Evolutionary conservation across 2,888 invertebrate genomes (phyloP), one percentile per base, ranked within the genome.

Genomic region (Amphipoea lucens): DNA sequence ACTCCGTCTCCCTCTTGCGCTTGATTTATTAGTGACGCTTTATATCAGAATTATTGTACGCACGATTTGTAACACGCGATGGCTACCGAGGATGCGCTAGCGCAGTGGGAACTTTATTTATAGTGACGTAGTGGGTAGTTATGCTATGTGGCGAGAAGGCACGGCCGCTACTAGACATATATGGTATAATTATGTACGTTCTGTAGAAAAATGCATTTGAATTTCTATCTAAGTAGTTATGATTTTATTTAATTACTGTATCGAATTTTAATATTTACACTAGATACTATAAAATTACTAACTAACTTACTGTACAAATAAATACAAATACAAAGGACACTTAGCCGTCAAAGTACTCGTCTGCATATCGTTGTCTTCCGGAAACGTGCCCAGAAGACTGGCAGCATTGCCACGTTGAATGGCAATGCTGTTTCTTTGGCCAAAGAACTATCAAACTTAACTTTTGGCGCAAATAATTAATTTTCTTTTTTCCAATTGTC

Each of bases 51-150:
- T 88, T 81, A 85, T 85, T 85, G 70, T 71, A 60, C 71, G 72
- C 71, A 72, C 76, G 74, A 85, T 76, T 87, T 63, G 76, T 68
- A 71, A 57, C 85, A 85, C 76, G 85, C 85, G 81, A 85, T 84
- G n/a, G 81, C 85, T 87, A 68, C 80, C 65, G 63, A 48, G 60
- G 60, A 62, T 68, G 85, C 70, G 29, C 63, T 36, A 4, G 72
- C 81, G 68, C 60, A 74, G 63, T 63, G 48, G 29, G n/a, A 54
- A 51, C 63, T 40, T 76, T 74, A 87, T 87, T 84, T 87, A 85
- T 66, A 83, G 51, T 54, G 20, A 48, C 62, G 42, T 67, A 36
- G 36, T 51, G 20, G 42, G 54, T 65, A 48, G 29, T n/a, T 63
- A 62, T n/a, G 36, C n/a, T 74, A 48, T 23, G 40, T 72, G 45